Evolutionary conservation across 2,113 vertebrate species (phyloP).

Genomic region (Scartelaos histophorus): DNA sequence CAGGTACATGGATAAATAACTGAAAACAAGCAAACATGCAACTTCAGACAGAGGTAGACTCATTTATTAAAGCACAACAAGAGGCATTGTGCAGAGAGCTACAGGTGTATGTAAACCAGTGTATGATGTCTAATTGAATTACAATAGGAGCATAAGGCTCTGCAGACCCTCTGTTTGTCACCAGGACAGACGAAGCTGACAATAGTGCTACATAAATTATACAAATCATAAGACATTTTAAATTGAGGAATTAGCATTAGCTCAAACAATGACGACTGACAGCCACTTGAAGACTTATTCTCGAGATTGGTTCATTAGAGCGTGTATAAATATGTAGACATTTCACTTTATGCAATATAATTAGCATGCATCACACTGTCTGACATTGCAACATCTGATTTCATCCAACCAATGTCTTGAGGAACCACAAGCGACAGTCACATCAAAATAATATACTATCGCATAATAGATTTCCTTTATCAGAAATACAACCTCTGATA

Average conservation of each 20-base stretch:
- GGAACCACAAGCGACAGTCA: background rate
- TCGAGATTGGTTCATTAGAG: background rate
- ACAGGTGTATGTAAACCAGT: background rate
- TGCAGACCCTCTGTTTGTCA: background rate
- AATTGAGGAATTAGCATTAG: background rate
- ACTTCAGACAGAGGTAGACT: background rate
- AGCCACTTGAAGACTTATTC: background rate
- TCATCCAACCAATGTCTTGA: background rate
- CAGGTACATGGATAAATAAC: constrained; percentile 38
- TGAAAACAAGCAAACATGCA: constrained; percentile 14
- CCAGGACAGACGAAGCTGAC: background rate
- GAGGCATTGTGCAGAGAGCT: background rate
- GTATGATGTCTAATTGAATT: background rate
- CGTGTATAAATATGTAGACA: background rate
- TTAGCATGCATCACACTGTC: no score
- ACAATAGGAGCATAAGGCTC: background rate
- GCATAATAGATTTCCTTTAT: background rate
- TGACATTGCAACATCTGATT: no score
- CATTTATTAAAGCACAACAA: constrained; percentile 3
- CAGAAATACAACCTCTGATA: background rate
- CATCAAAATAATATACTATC: background rate
- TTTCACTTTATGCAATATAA: no score
- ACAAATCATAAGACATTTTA: background rate
- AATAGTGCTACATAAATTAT: background rate
- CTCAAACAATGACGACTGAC: background rate